Conservation (phyloP, 2,113 vertebrate genomes). For the Tachycineta bicolor region DNA sequence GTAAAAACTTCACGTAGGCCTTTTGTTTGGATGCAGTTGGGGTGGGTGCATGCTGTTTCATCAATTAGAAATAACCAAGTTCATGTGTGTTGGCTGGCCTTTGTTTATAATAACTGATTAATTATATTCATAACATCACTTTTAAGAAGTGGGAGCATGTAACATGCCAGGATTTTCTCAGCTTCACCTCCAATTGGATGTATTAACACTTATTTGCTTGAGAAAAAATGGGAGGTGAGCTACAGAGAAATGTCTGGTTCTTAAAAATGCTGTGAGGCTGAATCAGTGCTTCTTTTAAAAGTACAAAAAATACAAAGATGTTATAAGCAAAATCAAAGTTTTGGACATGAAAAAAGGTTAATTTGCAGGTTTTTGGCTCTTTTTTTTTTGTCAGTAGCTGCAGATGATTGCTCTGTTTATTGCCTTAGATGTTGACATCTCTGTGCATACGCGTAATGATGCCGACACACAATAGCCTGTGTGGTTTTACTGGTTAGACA, state of each 20-base stretch:
- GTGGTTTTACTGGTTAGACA: neutral
- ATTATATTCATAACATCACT: neutral
- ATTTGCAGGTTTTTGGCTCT: neutral
- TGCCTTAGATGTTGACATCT: neutral
- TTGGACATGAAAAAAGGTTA: neutral
- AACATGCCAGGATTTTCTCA: neutral
- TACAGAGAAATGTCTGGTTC: neutral
- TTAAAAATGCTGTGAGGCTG: neutral
- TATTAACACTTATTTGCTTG: neutral
- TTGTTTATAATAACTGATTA: neutral
- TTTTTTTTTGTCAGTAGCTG: neutral
- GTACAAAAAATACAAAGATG: rapidly evolving
- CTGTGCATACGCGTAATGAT: neutral
- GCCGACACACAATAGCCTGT: neutral
- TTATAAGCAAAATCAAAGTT: neutral
- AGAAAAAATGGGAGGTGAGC: neutral
- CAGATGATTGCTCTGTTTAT: neutral
- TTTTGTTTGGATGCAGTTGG: neutral
- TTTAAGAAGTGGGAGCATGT: neutral
- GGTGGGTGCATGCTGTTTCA: neutral
- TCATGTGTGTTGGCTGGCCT: neutral
- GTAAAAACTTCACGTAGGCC: neutral
- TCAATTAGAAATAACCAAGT: neutral
- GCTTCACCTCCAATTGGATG: neutral
- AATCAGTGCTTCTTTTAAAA: neutral